Base-by-base conservation (phyloP, 2,113 vertebrate genomes). In the Sterna hirundo region DNA sequence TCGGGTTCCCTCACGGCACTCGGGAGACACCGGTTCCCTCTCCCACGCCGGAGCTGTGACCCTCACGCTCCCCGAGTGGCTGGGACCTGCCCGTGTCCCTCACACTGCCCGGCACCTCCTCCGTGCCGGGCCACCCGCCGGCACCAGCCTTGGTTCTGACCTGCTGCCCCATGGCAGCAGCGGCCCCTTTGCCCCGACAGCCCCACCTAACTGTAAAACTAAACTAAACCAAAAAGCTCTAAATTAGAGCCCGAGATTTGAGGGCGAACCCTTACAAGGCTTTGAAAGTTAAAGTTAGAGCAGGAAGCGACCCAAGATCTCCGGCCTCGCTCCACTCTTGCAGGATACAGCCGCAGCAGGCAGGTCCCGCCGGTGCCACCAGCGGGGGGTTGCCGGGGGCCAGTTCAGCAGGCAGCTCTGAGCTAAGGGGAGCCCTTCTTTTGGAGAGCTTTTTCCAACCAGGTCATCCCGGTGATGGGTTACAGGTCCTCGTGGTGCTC, bases 311-410 rank as follows among this genome's bases (percentile, higher is more conserved):
- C 76, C 71, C 62, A 10, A 6, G 30, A 23, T 18, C 26, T 18
- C 23, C 0, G 1, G 34, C 4, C 13, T 10, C 10, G 0, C 44
- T 13, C 58, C 14, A 2, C 34, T 5, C 22, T 13, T 14, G 13
- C 14, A 1, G 54, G 32, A 5, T 14, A 19, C 9, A 6, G 78
- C 64, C 42, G 0, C 61, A 2, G 0, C 2, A 6, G 51, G 42
- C 9, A 4, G 29, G 36, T 71, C 54, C 18, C 15, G 20, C 49
- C 0, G 0, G 26, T 25, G 10, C 27, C 80, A 51, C 66, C 26
- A 0, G 1, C 6, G 71, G 61, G 71, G 5, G 17, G 14, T 3
- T 25, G 61, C 58, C 6, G 13, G 49, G 46, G 46, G 10, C 61
- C 38, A 1, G 79, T 19, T 80, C 52, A 25, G 34, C 68, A 4